These are phyloP conservation scores for Thumatha senex DNA, from an alignment of 2,888 invertebrate genomes.

Conservation along the genomic window DNA sequence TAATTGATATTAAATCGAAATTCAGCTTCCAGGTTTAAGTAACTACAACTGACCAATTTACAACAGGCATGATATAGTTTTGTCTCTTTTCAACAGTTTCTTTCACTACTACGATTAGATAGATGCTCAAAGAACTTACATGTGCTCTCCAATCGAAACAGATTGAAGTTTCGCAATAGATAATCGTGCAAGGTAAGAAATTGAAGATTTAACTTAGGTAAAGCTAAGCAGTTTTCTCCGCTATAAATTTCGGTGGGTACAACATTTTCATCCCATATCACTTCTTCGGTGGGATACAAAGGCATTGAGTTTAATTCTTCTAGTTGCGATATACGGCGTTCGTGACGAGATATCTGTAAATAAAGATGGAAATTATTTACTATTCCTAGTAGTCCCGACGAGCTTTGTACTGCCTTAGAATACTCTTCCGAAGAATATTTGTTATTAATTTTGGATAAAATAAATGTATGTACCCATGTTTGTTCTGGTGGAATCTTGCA, in stretches of 20 bases:
- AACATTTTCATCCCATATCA: conserved; percentile 99
- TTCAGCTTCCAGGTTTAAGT: no score
- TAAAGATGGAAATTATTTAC: background rate
- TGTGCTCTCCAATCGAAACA: conserved; percentile 98
- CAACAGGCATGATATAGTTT: background rate
- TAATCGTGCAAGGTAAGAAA: conserved; percentile 99
- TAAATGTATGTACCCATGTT: no score
- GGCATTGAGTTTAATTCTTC: conserved; percentile 99
- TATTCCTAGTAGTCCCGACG: no score
- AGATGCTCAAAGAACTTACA: conserved; percentile 84
- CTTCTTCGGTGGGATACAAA: conserved; percentile 98
- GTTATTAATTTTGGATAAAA: no score
- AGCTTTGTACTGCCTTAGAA: no score
- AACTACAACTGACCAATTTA: background rate
- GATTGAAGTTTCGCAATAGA: conserved; percentile 96
- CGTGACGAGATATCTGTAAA: conserved; percentile 90
- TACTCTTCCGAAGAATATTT: no score
- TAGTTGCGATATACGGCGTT: conserved; percentile 94
- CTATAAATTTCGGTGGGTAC: conserved; percentile 99
- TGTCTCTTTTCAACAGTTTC: background rate
- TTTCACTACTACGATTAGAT: background rate
- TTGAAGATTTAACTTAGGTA: conserved; percentile 98
- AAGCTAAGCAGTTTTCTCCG: conserved; percentile 96
- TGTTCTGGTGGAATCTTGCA: no score
- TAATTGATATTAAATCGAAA: no score